Evolutionary conservation across 2,113 vertebrate species (phyloP).

Genomic region (Chaetura pelagica): DNA sequence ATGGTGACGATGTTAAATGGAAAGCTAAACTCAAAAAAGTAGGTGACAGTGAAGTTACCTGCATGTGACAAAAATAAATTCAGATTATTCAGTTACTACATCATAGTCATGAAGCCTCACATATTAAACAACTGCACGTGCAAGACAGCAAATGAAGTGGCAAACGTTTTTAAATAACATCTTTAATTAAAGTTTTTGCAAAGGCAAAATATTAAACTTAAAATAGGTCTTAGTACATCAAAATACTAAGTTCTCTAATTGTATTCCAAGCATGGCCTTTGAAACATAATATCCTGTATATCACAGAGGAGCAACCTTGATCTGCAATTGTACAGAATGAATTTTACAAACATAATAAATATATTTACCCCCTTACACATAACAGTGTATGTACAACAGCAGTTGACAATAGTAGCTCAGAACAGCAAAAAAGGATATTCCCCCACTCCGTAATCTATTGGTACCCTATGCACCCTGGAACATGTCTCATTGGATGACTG

Average conservation of each 20-base stretch:
- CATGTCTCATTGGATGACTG: slow-evolving; percentile 59
- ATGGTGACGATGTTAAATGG: not conserved
- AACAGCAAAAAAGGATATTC: slow-evolving; percentile 79
- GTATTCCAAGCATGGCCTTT: slow-evolving; percentile 86
- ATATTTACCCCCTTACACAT: slow-evolving; percentile 87
- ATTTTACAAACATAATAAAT: slow-evolving; percentile 92
- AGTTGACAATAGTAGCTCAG: slow-evolving; percentile 84
- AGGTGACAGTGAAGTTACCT: not conserved
- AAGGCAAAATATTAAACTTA: slow-evolving; percentile 91
- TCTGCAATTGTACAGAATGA: slow-evolving; percentile 88
- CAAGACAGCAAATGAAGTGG: slow-evolving; percentile 62
- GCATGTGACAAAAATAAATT: not conserved
- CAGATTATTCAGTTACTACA: not conserved
- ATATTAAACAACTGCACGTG: slow-evolving; percentile 10
- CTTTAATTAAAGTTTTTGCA: slow-evolving; percentile 92
- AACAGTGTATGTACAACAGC: slow-evolving; percentile 89
- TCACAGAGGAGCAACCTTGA: slow-evolving; percentile 86
- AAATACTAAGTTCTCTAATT: slow-evolving; percentile 88
- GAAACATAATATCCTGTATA: slow-evolving; percentile 85
- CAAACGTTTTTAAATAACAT: slow-evolving; percentile 86
- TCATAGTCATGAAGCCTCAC: not conserved
- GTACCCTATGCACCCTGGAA: slow-evolving; percentile 72
- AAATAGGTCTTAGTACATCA: slow-evolving; percentile 89
- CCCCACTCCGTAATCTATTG: slow-evolving; percentile 68
- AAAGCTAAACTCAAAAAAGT: not conserved